A percentile compares a stretch with the other conserved stretches of the same genome.
Conservation (phyloP, 2,797 vertebrate genomes). For the Enteromius radiatus region DNA sequence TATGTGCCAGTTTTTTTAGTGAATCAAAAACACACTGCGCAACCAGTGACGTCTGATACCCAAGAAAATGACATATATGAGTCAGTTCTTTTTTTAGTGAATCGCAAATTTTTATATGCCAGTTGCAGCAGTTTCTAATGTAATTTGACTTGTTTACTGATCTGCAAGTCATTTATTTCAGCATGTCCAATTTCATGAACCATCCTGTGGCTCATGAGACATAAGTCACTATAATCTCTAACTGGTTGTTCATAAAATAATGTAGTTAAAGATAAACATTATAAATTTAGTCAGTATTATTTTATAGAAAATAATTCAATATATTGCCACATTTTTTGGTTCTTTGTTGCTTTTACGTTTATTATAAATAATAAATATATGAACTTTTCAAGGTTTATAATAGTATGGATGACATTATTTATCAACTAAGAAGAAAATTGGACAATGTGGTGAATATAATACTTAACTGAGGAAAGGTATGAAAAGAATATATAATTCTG, state of each 20-base stretch:
- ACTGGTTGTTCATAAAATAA: neutral
- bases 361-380: neutral
- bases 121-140: slow-evolving; percentile 14
- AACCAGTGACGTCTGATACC: slow-evolving; percentile 19
- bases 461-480: slow-evolving; percentile 20
- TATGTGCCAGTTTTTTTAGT: slow-evolving; percentile 3
- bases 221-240: neutral
- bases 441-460: slow-evolving; percentile 35
- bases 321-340: neutral
- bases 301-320: neutral
- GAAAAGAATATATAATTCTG: slow-evolving; percentile 37
- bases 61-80: neutral
- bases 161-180: slow-evolving; percentile 25
- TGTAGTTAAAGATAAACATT: neutral
- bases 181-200: neutral
- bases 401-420: slow-evolving; percentile 36
- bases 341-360: slow-evolving; percentile 1
- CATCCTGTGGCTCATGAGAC: neutral
- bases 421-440: slow-evolving; percentile 26
- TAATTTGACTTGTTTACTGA: slow-evolving; percentile 12
- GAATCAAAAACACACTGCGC: neutral
- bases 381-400: slow-evolving; percentile 3
- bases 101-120: neutral
- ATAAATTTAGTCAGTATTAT: neutral
- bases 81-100: slow-evolving; percentile 1